Evolutionary conservation across 2,797 vertebrate species (phyloP).

Genomic region (Hylomyscus alleni): DNA sequence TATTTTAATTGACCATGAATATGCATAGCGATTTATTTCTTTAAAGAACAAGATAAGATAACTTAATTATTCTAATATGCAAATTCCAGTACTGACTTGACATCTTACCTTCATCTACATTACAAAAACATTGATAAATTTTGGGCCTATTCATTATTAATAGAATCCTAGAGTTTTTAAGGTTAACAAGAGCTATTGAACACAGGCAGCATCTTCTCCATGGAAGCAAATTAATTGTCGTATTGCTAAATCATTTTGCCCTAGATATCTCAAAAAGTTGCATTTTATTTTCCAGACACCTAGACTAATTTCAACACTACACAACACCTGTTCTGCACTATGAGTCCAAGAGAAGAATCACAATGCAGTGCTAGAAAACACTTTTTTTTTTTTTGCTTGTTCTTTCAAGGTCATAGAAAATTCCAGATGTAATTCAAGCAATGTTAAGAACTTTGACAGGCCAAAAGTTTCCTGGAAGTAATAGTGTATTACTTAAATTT

Average conservation of each 20-base stretch:
- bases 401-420: constrained; percentile 47
- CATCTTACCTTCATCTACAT: constrained; percentile 88
- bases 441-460: constrained; percentile 59
- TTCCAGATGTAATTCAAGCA: constrained; percentile 34
- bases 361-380: constrained; percentile 55
- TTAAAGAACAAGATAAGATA: constrained; percentile 85
- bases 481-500: constrained; percentile 71
- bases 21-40: constrained; percentile 86
- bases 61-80: constrained; percentile 88
- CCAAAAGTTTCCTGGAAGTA: constrained; percentile 61
- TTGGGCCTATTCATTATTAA: constrained; percentile 89
- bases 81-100: constrained; percentile 86
- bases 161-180: constrained; percentile 79
- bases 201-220: constrained; percentile 64
- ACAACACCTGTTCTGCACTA: constrained; percentile 60
- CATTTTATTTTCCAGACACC: constrained; percentile 70
- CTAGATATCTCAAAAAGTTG: not conserved
- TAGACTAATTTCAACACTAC: constrained; percentile 64
- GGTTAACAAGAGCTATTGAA: constrained; percentile 76
- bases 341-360: constrained; percentile 66
- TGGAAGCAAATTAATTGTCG: not conserved
- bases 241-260: constrained; percentile 64
- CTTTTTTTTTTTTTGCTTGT: constrained; percentile 74
- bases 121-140: constrained; percentile 84
- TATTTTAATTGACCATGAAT: constrained; percentile 90